Base-by-base conservation (phyloP, 2,113 vertebrate genomes). In the Mugil cephalus region DNA sequence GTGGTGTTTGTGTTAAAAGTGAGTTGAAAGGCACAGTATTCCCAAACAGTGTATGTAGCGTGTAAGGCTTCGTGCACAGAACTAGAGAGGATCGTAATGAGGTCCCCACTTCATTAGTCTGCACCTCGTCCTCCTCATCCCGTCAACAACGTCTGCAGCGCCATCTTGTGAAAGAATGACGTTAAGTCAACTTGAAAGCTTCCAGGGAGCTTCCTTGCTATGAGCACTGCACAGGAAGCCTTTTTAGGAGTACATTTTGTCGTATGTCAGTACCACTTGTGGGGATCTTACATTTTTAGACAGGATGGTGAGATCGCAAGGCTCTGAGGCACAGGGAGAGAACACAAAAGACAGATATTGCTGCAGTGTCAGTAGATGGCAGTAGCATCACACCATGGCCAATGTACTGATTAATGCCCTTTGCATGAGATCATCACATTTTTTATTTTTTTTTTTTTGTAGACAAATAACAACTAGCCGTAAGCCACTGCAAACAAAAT, bases 361-460 rank as follows among this genome's bases (percentile, higher is more conserved):
- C 48, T 43, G 45, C 53, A 45, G 56, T 5, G 61, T 69, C 90
- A 90, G 61, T 65, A 93, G 90, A 80, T 84, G 91, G 89, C 90
- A 91, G 91, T 91, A 92, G 88, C 71, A 86, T 70, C 80, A 82
- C 89, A 86, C 64, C 47, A 13, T 24, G 39, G 15, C 69, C 54
- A 34, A 62, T 15, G 34, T 7, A n/a, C 43, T 53, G 66, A 86
- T 79, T 53, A 71, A 70, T 74, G 13, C 21, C 39, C 51, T 65
- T 53, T 80, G 46, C 55, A 61, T 43, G 52, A 43, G 51, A 75
- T 65, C 48, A 69, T 15, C 40, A 51, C 17, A 48, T 68, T 10
- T 65, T n/a, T n/a, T n/a, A n/a, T n/a, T n/a, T n/a, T n/a, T n/a
- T n/a, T n/a, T n/a, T n/a, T 53, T 69, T 30, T 35, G 50, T 46